phyloP scores from a whole-genome alignment of 2,888 invertebrate genomes.

The Mesorhabditis belari region DNA sequence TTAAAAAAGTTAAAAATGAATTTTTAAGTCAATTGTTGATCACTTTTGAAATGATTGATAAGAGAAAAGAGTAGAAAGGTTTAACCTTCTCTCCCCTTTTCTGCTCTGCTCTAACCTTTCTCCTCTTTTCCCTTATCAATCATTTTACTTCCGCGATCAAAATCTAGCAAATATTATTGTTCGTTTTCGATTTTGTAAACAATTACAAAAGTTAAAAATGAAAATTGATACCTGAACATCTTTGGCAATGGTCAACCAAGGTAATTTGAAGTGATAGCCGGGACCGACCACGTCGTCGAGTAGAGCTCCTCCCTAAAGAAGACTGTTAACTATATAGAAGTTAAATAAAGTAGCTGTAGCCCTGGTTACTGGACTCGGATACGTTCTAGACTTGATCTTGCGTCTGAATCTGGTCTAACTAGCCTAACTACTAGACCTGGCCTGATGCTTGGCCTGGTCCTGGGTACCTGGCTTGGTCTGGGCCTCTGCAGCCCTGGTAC shows the following conservation, averaged over 20 bases:
- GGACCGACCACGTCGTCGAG: conserved; percentile 71
- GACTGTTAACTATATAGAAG: too few relatives aligned
- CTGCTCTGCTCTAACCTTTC: not conserved
- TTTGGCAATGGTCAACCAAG: conserved; percentile 71
- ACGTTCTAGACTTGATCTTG: conserved; percentile 69
- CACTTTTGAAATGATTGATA: too few relatives aligned
- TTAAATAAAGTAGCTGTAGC: too few relatives aligned
- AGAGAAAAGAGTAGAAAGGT: not conserved
- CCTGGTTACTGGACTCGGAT: too few relatives aligned
- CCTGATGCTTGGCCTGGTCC: conserved; percentile 79
- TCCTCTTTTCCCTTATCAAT: not conserved
- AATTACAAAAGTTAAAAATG: too few relatives aligned
- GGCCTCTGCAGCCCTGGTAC: too few relatives aligned
- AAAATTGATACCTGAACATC: conserved; percentile 65
- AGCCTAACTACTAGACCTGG: conserved; percentile 79
- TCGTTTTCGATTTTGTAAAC: too few relatives aligned
- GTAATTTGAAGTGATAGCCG: conserved; percentile 83
- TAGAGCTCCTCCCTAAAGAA: conserved; percentile 75
- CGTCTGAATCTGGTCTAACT: too few relatives aligned
- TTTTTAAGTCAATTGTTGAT: not conserved
- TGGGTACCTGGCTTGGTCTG: conserved; percentile 73
- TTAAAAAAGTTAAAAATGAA: too few relatives aligned
- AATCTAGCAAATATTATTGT: too few relatives aligned
- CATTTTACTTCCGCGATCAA: too few relatives aligned
- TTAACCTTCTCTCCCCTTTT: not conserved